Base-by-base conservation (phyloP, 2,888 invertebrate genomes). In the Itoplectis maculator region DNA sequence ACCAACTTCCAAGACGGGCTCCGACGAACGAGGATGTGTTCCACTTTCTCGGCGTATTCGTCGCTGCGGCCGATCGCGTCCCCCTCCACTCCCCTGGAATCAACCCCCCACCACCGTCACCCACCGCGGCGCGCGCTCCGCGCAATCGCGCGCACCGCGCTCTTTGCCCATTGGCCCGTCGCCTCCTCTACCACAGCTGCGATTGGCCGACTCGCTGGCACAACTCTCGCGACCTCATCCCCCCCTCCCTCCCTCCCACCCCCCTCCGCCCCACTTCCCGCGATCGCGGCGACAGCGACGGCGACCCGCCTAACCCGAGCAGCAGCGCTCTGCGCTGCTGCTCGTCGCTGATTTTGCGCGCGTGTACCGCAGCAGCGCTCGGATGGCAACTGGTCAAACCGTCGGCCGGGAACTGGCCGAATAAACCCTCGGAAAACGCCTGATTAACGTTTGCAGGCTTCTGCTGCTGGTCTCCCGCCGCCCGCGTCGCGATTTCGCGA, bases 1-100 rank as follows among this genome's bases (percentile, higher is more conserved):
- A 91, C 92, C 90, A 90, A 91, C 88, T 89, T 83, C 87, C 88
- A 87, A 85, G 90, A 84, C 89, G 90, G 88, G 87, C 91, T 88
- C 90, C 92, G 91, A 89, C 89, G 89, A 92, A 92, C 92, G 91
- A 92, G 92, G 88, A 88, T 87, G 88, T 88, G 84, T 79, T 88
- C 86, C 89, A 89, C 86, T 87, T 88, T 88, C 86, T 85, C 86
- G 89, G 88, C 89, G 88, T 88, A 90, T 89, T 88, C 88, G 84
- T 88, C 90, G 88, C 89, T 88, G 92, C 90, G 88, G 89, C 90
- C 89, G 84, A n/a, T n/a, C 83, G 82, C 69, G 68, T 87, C 90
- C 90, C 91, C 87, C 91, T 86, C 79, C 47, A n/a, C n/a, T n/a
- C n/a, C 15, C 49, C 66, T 29, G 81, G 56, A 35, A 77, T 59